Conservation (phyloP, 2,888 invertebrate genomes). For the Proisotoma minuta region DNA sequence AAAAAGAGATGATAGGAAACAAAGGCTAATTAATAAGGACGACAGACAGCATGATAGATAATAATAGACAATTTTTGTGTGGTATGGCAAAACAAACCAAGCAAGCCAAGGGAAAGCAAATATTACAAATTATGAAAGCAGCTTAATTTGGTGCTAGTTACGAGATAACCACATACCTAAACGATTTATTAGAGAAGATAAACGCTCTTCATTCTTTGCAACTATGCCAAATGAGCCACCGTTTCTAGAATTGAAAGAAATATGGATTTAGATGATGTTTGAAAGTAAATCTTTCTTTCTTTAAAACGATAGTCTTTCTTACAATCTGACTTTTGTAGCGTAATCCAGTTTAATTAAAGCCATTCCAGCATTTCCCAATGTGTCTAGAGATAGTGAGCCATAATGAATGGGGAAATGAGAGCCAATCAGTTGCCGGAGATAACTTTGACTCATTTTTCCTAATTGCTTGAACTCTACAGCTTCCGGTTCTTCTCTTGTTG, state of each 20-base stretch:
- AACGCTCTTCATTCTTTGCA: slow-evolving; percentile 23
- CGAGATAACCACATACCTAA: slow-evolving; percentile 29
- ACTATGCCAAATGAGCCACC: slow-evolving; percentile 25
- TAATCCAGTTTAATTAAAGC: slow-evolving; percentile 39
- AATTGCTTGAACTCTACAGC: slow-evolving; percentile 37
- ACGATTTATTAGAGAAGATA: slow-evolving; percentile 18
- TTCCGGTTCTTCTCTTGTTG: not conserved
- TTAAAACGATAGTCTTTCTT: slow-evolving; percentile 28
- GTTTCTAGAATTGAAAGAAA: slow-evolving; percentile 12
- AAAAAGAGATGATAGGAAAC: no score
- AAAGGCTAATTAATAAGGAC: no score
- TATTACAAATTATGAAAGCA: not conserved
- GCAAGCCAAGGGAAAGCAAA: not conserved
- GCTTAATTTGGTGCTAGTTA: no score
- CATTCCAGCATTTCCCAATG: slow-evolving; percentile 47
- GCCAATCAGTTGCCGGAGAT: slow-evolving; percentile 34
- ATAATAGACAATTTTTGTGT: no score
- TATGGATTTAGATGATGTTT: no score
- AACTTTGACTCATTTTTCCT: slow-evolving; percentile 39
- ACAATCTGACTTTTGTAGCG: slow-evolving; percentile 43
- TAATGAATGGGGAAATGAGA: slow-evolving; percentile 34
- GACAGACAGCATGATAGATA: no score
- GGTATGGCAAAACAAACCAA: not conserved
- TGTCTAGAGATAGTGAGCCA: slow-evolving; percentile 63
- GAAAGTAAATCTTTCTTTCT: no score